phyloP scores from a whole-genome alignment of 2,888 invertebrate species.

The Drosophila subquinaria region DNA sequence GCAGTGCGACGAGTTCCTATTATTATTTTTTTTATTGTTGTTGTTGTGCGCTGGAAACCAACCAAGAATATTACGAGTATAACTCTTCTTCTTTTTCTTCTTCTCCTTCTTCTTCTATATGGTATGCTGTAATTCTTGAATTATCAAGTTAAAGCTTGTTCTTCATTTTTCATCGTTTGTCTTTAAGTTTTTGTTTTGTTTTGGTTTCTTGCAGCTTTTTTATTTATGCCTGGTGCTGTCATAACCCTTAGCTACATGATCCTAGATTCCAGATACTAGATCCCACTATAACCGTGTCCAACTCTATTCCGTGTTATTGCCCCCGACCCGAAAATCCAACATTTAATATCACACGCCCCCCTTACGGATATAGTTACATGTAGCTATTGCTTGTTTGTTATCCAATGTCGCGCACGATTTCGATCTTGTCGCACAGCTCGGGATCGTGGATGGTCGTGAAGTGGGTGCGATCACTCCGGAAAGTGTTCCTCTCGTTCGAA shows the following conservation, averaged over 20 bases:
- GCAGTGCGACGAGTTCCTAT: neutral
- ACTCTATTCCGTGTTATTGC: constrained; percentile 10
- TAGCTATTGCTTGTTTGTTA: constrained; percentile 85
- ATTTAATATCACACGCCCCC: constrained; percentile 44
- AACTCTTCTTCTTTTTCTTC: neutral
- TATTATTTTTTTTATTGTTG: neutral
- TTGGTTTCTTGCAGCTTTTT: constrained; percentile 12
- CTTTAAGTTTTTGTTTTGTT: neutral
- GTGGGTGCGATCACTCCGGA: constrained; percentile 91
- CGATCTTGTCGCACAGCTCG: constrained; percentile 86
- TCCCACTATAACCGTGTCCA: constrained; percentile 32
- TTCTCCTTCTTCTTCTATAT: neutral
- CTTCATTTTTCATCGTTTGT: neutral
- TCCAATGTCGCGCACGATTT: constrained; percentile 85
- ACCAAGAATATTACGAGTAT: constrained; percentile 13
- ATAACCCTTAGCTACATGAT: constrained; percentile 51
- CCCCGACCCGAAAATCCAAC: constrained; percentile 58
- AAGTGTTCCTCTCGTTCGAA: constrained; percentile 90
- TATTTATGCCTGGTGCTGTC: constrained; percentile 17
- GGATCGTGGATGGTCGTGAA: constrained; percentile 90
- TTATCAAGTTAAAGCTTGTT: constrained; percentile 55
- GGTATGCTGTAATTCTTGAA: constrained; percentile 10
- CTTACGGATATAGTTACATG: constrained; percentile 83
- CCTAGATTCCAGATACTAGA: neutral
- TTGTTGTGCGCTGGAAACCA: constrained; percentile 19